These are phyloP conservation scores for Archocentrus centrarchus DNA, from an alignment of 2,113 vertebrate species.

Conservation along the genomic window DNA sequence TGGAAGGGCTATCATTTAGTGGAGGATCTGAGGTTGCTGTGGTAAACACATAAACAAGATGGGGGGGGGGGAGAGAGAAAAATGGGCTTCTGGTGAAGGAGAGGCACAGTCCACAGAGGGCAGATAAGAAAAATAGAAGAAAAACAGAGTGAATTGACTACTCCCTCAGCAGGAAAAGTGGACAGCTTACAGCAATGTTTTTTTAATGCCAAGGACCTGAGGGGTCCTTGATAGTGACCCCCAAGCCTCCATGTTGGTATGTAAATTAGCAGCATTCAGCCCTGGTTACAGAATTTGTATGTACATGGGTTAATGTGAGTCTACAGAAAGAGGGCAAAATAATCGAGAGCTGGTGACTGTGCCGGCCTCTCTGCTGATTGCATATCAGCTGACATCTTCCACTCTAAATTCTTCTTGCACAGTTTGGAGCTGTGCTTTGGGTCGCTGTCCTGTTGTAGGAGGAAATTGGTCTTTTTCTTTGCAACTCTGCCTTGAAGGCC, in stretches of 20 bases:
- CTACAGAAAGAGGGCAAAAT: background rate
- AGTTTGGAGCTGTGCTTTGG: background rate
- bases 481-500: background rate
- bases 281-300: constrained; percentile 8
- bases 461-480: constrained; percentile 1
- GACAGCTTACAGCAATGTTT: constrained; percentile 63
- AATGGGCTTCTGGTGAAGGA: constrained; percentile 61
- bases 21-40: constrained; percentile 50
- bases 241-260: background rate
- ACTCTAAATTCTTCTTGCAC: background rate
- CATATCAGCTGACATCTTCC: background rate
- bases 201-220: constrained; percentile 17
- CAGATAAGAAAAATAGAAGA: constrained; percentile 58
- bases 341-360: background rate
- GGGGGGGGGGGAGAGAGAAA: background rate
- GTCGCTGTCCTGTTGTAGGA: background rate
- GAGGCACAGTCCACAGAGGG: constrained; percentile 60
- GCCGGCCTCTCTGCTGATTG: constrained; percentile 8
- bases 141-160: constrained; percentile 54
- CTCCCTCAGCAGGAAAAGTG: constrained; percentile 63
- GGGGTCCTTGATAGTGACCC: constrained; percentile 24
- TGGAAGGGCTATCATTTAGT: constrained; percentile 68
- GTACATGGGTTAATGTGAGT: constrained; percentile 9
- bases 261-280: constrained; percentile 21
- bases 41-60: constrained; percentile 75